These are phyloP conservation scores for Eclectus roratus DNA, from an alignment of 2,113 vertebrate species.

Conservation along the genomic window DNA sequence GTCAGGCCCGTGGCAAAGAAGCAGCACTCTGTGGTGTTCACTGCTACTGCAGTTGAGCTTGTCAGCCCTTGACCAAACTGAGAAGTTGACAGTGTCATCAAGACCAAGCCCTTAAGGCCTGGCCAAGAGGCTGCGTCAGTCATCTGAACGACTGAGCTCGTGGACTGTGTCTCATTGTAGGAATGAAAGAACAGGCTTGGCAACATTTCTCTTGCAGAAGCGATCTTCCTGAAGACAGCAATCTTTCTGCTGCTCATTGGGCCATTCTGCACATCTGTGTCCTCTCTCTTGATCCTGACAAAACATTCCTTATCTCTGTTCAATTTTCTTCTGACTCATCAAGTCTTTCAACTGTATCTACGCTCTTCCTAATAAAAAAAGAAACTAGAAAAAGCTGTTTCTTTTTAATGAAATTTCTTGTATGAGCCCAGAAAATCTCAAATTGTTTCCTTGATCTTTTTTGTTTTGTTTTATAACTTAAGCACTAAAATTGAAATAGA, in stretches of 20 bases:
- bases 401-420: conserved; percentile 34
- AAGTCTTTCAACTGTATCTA: background rate
- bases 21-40: background rate
- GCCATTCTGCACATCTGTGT: background rate
- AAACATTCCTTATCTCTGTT: background rate
- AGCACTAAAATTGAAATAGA: conserved; percentile 34
- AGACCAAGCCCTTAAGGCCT: background rate
- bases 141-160: background rate
- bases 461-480: conserved; percentile 27
- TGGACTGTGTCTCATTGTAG: background rate
- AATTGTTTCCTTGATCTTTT: conserved; percentile 39
- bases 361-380: background rate
- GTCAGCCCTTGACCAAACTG: background rate
- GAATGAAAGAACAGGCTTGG: background rate
- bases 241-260: background rate
- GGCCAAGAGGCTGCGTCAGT: background rate
- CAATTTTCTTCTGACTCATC: conserved; percentile 20
- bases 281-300: background rate
- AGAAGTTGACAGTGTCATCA: background rate
- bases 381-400: background rate
- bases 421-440: conserved; percentile 29
- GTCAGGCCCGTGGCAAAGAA: background rate
- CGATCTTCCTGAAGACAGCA: background rate
- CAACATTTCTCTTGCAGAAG: background rate
- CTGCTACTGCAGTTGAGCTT: background rate